A percentile compares a stretch with the other conserved stretches of the same genome.
Conservation (phyloP, 2,797 vertebrate genomes). For the Pipistrellus nathusii region DNA sequence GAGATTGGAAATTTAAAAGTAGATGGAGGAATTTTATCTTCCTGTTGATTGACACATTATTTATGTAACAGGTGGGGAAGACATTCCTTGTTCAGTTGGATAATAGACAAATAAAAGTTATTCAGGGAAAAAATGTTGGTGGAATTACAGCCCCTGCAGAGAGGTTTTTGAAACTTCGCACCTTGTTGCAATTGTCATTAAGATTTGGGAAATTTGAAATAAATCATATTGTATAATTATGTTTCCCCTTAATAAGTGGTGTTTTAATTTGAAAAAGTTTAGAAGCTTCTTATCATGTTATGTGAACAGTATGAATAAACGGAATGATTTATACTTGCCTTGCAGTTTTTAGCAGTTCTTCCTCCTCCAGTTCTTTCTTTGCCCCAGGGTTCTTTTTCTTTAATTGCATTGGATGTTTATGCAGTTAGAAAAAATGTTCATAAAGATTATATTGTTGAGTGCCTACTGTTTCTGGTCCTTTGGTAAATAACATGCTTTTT, state of each 20-base stretch:
- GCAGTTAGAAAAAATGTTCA: conserved; percentile 76
- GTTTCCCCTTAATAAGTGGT: conserved; percentile 9
- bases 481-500: conserved; percentile 67
- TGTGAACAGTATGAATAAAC: conserved; percentile 27
- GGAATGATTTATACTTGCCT: conserved; percentile 50
- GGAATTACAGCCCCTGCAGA: conserved; percentile 1
- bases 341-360: conserved; percentile 26
- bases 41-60: neutral
- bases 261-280: conserved; percentile 48
- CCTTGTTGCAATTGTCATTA: neutral
- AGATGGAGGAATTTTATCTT: neutral
- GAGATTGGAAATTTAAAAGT: conserved; percentile 34
- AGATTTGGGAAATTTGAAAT: conserved; percentile 52
- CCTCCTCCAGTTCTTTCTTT: conserved; percentile 71
- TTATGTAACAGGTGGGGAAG: neutral
- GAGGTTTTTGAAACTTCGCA: conserved; percentile 35
- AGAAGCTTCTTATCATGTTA: conserved; percentile 5
- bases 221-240: conserved; percentile 21
- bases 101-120: neutral
- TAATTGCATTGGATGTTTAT: conserved; percentile 80
- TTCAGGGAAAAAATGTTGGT: neutral
- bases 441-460: conserved; percentile 78
- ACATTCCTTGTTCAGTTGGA: neutral
- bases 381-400: conserved; percentile 71
- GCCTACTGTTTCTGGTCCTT: conserved; percentile 76